A percentile compares a stretch with the other conserved stretches of the same genome.
Evolutionary conservation across 2,888 invertebrate species (phyloP).

Genomic region (Aphidoletes aphidimyza): DNA sequence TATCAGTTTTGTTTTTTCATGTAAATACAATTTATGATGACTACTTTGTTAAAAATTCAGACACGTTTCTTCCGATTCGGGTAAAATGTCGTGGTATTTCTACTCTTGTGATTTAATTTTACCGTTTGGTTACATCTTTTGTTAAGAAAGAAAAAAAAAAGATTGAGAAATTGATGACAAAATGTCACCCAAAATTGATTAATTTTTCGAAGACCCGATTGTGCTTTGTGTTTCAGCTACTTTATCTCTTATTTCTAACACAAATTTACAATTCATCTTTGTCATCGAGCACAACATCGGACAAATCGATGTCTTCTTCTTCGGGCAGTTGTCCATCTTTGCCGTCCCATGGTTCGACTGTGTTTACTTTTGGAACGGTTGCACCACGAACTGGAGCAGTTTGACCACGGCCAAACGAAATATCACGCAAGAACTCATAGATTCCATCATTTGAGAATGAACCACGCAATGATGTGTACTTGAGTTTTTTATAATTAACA

Average conservation of each 20-base stretch:
- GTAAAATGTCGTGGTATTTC: neutral
- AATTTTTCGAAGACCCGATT: conserved; percentile 27
- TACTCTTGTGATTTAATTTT: neutral
- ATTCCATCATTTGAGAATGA: conserved; percentile 96
- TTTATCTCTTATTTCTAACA: neutral
- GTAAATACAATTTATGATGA: neutral
- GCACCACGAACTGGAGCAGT: conserved; percentile 89
- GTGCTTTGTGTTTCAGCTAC: neutral
- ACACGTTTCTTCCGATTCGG: conserved; percentile 3
- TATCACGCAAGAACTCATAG: conserved; percentile 91
- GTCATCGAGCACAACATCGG: conserved; percentile 86
- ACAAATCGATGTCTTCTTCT: conserved; percentile 92
- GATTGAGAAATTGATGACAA: neutral
- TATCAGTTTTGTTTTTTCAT: conserved; percentile 22
- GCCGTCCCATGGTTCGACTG: conserved; percentile 89
- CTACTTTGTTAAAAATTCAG: neutral
- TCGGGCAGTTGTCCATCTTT: conserved; percentile 88
- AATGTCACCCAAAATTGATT: neutral
- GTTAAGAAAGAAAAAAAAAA: neutral
- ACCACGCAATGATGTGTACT: conserved; percentile 91
- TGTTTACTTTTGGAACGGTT: conserved; percentile 77
- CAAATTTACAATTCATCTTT: conserved; percentile 77
- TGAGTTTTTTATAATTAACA: conserved; percentile 95
- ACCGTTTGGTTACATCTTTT: neutral
- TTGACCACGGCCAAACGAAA: conserved; percentile 92